A percentile compares a stretch with the other conserved stretches of the same genome.
phyloP scores from a whole-genome alignment of 1,140 invertebrate genomes.

The Aphis craccivora region DNA sequence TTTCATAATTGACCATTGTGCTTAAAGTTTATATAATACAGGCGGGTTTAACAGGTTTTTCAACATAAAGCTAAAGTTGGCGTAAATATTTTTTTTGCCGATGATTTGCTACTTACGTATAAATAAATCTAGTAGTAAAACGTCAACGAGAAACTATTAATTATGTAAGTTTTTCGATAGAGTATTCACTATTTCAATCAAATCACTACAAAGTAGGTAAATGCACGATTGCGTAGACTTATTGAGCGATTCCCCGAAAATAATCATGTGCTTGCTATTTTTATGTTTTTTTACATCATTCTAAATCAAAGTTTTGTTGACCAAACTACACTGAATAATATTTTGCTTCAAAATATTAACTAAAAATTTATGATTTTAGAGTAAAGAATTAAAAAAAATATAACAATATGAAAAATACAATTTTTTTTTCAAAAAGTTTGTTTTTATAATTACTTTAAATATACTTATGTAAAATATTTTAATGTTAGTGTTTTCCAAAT shows the following conservation, averaged over 20 bases:
- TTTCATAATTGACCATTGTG: background rate
- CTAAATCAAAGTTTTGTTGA: too few relatives aligned
- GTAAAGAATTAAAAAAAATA: too few relatives aligned
- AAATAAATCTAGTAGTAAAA: background rate
- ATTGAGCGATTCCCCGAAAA: accelerated
- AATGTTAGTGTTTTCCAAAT: too few relatives aligned
- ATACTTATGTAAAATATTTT: too few relatives aligned
- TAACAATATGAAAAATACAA: too few relatives aligned
- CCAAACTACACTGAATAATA: too few relatives aligned
- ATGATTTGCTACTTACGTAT: background rate
- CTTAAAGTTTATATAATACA: background rate
- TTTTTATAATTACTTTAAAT: too few relatives aligned
- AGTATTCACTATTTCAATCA: background rate
- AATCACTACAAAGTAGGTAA: background rate
- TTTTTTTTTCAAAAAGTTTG: too few relatives aligned
- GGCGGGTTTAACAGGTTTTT: background rate
- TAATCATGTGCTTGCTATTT: background rate
- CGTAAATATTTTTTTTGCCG: background rate
- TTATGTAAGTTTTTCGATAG: background rate
- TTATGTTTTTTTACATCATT: too few relatives aligned
- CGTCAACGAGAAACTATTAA: background rate
- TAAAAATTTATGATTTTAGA: too few relatives aligned
- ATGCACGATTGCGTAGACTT: background rate
- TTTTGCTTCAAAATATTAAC: too few relatives aligned
- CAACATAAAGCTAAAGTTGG: background rate